phyloP scores from a whole-genome alignment of 2,113 vertebrate genomes.

The Ursus arctos region DNA sequence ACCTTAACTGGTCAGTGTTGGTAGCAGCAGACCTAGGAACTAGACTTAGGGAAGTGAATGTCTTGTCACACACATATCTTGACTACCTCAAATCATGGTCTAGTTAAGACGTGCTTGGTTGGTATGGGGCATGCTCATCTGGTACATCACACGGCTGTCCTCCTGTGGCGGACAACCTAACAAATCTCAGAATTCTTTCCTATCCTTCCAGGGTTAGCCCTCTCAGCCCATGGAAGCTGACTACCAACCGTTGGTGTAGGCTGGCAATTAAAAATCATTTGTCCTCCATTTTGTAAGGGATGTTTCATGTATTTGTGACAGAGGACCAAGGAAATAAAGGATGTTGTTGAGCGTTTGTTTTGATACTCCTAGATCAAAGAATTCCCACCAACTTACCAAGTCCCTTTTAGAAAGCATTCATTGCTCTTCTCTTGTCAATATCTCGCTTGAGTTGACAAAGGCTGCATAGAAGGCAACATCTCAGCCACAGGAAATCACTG shows the following conservation, averaged over 20 bases:
- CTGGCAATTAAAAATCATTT: not conserved
- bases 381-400: constrained; percentile 10
- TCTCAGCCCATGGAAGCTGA: not conserved
- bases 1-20: not conserved
- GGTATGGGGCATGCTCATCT: too few relatives aligned
- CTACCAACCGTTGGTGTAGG: not conserved
- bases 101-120: not conserved
- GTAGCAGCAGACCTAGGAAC: not conserved
- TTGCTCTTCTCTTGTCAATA: constrained; percentile 63
- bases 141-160: not conserved
- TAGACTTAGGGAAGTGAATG: not conserved
- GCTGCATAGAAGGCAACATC: not conserved
- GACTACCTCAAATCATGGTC: not conserved
- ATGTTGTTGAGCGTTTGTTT: not conserved
- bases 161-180: not conserved
- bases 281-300: not conserved
- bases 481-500: not conserved
- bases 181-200: not conserved
- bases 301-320: not conserved
- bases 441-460: constrained; percentile 71
- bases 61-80: rapidly evolving
- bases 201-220: not conserved
- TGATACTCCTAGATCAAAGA: not conserved
- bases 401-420: constrained; percentile 51
- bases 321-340: not conserved